Percentiles rank a stretch among this genome's conserved stretches.
Evolutionary conservation across 2,113 vertebrate species (phyloP).

Genomic region (Salvator merianae): DNA sequence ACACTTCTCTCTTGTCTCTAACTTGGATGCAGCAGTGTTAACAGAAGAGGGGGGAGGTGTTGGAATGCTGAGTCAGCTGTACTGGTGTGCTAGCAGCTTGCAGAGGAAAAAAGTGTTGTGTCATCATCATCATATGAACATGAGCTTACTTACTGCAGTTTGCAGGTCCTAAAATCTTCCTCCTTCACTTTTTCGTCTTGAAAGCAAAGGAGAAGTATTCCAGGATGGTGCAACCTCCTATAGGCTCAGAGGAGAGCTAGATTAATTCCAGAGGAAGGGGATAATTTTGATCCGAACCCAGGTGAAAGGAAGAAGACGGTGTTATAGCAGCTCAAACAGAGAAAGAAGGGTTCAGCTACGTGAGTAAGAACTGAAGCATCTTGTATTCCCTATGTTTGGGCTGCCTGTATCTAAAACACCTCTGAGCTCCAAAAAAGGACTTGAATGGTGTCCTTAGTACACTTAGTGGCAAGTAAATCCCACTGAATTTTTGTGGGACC

Average conservation of each 20-base stretch:
- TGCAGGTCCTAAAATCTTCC: neutral
- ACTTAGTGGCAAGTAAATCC: neutral
- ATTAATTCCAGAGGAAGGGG: neutral
- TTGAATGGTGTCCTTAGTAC: neutral
- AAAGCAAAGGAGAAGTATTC: neutral
- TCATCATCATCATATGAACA: neutral
- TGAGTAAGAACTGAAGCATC: neutral
- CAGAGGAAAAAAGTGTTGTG: neutral
- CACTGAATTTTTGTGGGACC: neutral
- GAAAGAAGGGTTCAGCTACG: neutral
- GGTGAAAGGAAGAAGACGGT: neutral
- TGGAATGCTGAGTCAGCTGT: conserved; percentile 9
- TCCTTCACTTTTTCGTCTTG: neutral
- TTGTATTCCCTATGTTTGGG: neutral
- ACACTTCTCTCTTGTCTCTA: neutral
- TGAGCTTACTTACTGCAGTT: neutral
- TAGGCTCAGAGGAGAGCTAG: neutral
- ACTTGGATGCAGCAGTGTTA: neutral
- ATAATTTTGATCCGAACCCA: too few relatives aligned
- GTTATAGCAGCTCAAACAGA: neutral
- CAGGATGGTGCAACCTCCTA: neutral
- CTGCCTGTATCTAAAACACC: neutral
- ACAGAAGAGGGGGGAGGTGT: too few relatives aligned
- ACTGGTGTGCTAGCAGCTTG: neutral
- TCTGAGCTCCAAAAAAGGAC: neutral